These are phyloP conservation scores for Trissolcus brochymenae DNA, from an alignment of 2,888 invertebrate species.

Conservation along the genomic window DNA sequence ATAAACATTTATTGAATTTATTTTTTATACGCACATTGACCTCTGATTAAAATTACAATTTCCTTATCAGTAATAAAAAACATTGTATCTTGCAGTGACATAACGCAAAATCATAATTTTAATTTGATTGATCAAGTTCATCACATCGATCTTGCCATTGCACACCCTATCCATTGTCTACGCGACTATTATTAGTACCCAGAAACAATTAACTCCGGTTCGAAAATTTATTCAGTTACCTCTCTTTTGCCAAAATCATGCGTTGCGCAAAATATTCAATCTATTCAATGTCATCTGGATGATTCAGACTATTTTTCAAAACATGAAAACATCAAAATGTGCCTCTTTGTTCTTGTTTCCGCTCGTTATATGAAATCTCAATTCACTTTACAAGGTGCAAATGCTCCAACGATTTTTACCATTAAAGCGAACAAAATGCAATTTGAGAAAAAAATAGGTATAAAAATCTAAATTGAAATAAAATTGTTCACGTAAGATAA, in stretches of 20 bases:
- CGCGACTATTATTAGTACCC: not conserved
- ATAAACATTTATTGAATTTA: too few relatives aligned
- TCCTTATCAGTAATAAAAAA: not conserved
- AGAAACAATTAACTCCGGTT: constrained; percentile 4
- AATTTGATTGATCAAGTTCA: constrained; percentile 31
- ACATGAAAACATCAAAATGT: too few relatives aligned
- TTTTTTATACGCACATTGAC: not conserved
- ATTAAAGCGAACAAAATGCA: not conserved
- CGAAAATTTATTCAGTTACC: not conserved
- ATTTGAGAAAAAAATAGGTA: not conserved
- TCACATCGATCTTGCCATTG: constrained; percentile 22
- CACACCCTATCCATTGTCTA: constrained; percentile 23
- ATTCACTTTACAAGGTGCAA: too few relatives aligned
- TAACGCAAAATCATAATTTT: constrained; percentile 16
- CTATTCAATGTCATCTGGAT: too few relatives aligned
- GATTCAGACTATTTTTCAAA: too few relatives aligned
- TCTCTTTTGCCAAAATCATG: too few relatives aligned
- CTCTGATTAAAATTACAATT: not conserved
- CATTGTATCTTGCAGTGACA: constrained; percentile 9
- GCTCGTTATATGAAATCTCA: too few relatives aligned
- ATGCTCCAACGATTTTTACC: too few relatives aligned
- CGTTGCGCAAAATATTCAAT: too few relatives aligned
- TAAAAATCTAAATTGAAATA: not conserved
- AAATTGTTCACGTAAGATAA: too few relatives aligned
- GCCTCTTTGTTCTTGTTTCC: too few relatives aligned